These are phyloP conservation scores for Holothuria leucospilota DNA, from an alignment of 53 echinoderm and acorn worm genomes.

Conservation along the genomic window DNA sequence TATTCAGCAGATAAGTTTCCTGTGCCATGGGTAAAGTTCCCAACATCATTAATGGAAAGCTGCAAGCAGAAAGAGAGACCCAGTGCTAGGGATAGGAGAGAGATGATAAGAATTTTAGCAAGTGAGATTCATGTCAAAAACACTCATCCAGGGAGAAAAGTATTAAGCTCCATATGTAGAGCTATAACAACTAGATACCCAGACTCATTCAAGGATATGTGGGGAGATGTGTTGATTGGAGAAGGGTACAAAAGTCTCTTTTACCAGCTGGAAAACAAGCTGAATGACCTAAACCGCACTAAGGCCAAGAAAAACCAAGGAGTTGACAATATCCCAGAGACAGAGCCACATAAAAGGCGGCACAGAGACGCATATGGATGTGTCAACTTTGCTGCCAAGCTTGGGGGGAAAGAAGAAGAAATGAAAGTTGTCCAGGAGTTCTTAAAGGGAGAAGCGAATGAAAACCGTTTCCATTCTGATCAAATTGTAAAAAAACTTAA, in stretches of 20 bases:
- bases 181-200: conserved; percentile 24
- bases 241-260: conserved; percentile 27
- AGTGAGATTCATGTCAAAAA: conserved; percentile 6
- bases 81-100: conserved; percentile 32
- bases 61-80: conserved; percentile 48
- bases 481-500: not conserved
- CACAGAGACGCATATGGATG: not conserved
- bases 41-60: conserved; percentile 22
- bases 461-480: not conserved
- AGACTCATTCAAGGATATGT: conserved; percentile 36
- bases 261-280: conserved; percentile 35
- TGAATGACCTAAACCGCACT: conserved; percentile 34
- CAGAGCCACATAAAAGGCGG: not conserved
- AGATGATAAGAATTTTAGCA: conserved; percentile 55
- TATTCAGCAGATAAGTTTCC: not conserved
- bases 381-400: not conserved
- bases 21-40: conserved; percentile 54
- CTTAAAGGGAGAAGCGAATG: not conserved
- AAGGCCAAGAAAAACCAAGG: not conserved
- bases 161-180: conserved; percentile 21
- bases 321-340: not conserved
- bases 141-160: conserved; percentile 23
- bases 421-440: not conserved
- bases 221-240: conserved; percentile 36
- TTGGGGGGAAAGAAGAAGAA: not conserved